Conservation (phyloP, 2,113 vertebrate species). For the Apistogramma diplotaenia region DNA sequence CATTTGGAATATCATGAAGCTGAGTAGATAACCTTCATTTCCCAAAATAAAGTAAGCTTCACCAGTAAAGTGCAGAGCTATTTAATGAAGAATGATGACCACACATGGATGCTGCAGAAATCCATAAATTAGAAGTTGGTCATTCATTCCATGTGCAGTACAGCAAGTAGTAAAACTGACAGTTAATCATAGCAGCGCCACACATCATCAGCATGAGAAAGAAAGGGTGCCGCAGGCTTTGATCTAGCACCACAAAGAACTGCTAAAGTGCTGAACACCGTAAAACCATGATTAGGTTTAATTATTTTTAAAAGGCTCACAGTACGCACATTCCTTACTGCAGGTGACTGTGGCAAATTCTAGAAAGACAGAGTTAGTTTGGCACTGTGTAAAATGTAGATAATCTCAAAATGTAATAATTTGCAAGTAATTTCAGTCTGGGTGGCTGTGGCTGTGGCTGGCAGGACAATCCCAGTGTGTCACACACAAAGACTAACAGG, state of each 20-base stretch:
- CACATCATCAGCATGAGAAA: not conserved
- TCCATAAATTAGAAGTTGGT: constrained; percentile 19
- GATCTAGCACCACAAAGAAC: constrained; percentile 3
- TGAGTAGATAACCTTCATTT: not conserved
- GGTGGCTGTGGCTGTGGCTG: not conserved
- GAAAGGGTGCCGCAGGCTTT: not conserved
- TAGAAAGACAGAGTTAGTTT: not conserved
- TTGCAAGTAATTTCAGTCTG: not conserved
- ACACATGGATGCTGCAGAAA: not conserved
- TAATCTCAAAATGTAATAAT: not conserved
- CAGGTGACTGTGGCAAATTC: not conserved
- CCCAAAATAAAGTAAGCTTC: not conserved
- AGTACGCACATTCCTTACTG: constrained; percentile 16
- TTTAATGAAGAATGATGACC: constrained; percentile 28
- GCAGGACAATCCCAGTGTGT: not conserved
- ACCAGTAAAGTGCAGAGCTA: not conserved
- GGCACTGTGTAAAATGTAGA: not conserved
- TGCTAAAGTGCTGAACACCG: not conserved
- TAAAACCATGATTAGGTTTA: constrained; percentile 2
- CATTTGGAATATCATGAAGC: not conserved
- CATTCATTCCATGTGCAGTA: constrained; percentile 13
- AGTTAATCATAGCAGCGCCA: constrained; percentile 26
- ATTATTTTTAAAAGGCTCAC: not conserved
- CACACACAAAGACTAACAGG: not conserved
- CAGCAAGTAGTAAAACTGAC: constrained; percentile 18